Evolutionary conservation across 2,888 invertebrate genomes (phyloP).

Genomic region (Kryphioiulus occultus): DNA sequence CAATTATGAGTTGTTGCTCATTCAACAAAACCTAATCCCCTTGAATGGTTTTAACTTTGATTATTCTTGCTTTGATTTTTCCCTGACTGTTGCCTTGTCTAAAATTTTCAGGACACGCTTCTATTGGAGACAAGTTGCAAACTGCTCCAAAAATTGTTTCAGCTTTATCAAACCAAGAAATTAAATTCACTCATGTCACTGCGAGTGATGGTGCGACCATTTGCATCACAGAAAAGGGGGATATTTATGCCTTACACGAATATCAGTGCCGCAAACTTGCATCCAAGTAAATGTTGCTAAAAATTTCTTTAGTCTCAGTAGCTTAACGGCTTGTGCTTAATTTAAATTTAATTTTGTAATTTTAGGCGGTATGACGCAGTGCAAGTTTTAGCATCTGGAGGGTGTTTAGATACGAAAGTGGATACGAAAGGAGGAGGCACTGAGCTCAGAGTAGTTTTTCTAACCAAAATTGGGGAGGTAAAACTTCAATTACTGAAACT

Average conservation of each 20-base stretch:
- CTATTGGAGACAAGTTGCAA: conserved; percentile 61
- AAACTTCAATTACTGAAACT: background rate
- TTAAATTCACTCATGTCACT: conserved; percentile 67
- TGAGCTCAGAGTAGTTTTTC: conserved; percentile 70
- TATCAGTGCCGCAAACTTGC: conserved; percentile 75
- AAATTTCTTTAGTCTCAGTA: background rate
- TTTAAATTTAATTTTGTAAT: conserved; percentile 33
- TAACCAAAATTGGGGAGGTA: conserved; percentile 70
- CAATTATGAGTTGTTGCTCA: background rate
- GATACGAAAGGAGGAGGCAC: conserved; percentile 63
- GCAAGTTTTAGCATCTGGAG: conserved; percentile 67
- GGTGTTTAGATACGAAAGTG: conserved; percentile 65
- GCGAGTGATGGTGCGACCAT: conserved; percentile 75
- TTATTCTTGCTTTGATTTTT: background rate
- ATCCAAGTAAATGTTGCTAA: conserved; percentile 64
- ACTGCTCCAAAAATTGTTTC: conserved; percentile 61
- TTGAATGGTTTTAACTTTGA: background rate
- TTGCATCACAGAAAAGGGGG: conserved; percentile 71
- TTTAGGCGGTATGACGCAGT: conserved; percentile 61
- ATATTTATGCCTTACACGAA: conserved; percentile 75
- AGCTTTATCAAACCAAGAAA: conserved; percentile 63
- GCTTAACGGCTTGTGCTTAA: background rate
- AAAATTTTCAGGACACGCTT: conserved; percentile 65
- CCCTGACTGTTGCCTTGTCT: background rate
- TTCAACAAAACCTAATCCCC: background rate